Percentiles rank a stretch among this genome's conserved stretches.
Conservation (phyloP, 2,797 vertebrate genomes). For the Sebastes baramenuke region DNA sequence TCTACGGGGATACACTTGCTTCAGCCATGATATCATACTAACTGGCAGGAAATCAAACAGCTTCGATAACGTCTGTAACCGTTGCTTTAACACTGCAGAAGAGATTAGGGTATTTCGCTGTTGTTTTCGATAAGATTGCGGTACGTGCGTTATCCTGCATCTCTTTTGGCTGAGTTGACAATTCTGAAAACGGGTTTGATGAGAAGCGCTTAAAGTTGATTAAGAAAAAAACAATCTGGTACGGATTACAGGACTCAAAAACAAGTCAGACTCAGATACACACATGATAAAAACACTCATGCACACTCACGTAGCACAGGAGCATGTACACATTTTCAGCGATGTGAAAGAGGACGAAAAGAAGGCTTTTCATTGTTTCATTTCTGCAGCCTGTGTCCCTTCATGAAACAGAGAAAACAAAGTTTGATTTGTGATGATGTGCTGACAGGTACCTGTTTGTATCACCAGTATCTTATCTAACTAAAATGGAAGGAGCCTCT, state of each 20-base stretch:
- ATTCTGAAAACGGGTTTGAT: conserved; percentile 65
- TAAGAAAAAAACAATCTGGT: conserved; percentile 30
- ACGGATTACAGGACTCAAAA: conserved; percentile 41
- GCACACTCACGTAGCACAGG: conserved; percentile 46
- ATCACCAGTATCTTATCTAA: neutral
- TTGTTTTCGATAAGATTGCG: conserved; percentile 71
- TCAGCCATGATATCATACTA: conserved; percentile 70
- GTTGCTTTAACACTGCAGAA: conserved; percentile 72
- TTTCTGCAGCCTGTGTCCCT: neutral
- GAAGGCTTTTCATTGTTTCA: neutral
- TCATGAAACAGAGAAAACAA: neutral
- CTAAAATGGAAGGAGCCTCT: neutral
- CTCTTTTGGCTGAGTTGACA: conserved; percentile 62
- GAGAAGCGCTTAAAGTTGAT: conserved; percentile 56
- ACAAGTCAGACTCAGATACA: conserved; percentile 27
- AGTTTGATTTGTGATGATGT: neutral
- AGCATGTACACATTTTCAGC: neutral
- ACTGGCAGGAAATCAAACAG: conserved; percentile 76
- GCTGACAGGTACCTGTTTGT: conserved; percentile 15
- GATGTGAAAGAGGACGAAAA: neutral
- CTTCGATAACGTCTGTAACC: conserved; percentile 68
- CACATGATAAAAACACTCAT: conserved; percentile 21
- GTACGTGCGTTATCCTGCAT: conserved; percentile 79
- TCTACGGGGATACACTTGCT: conserved; percentile 49
- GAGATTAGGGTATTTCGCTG: conserved; percentile 66